Conservation (phyloP, 1,140 invertebrate species). For the Drosophila navojoa region DNA sequence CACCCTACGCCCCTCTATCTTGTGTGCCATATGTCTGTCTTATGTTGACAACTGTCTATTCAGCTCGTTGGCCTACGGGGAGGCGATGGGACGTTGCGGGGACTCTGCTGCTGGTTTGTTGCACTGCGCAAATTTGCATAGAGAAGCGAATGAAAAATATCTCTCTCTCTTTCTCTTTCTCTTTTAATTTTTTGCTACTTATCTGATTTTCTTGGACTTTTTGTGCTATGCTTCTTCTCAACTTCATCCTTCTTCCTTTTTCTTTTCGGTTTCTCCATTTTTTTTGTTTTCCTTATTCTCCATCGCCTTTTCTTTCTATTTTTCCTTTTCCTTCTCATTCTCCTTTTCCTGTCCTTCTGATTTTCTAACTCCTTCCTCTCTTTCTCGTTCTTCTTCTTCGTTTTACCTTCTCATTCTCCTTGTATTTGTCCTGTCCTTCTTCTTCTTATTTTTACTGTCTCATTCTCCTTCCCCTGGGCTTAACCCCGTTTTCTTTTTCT, state of each 20-base stretch:
- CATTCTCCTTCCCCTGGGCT: too few relatives aligned
- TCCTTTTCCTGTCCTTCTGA: too few relatives aligned
- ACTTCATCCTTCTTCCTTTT: neutral
- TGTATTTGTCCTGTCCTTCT: too few relatives aligned
- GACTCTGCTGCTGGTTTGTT: conserved; percentile 21
- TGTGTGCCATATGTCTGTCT: conserved; percentile 43
- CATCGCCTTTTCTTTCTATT: too few relatives aligned
- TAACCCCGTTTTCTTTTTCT: too few relatives aligned
- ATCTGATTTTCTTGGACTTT: neutral
- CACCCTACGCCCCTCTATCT: neutral
- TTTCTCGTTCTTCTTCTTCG: too few relatives aligned
- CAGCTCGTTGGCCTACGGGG: too few relatives aligned
- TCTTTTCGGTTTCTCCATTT: neutral
- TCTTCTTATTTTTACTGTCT: too few relatives aligned
- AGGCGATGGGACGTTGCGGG: conserved; percentile 8
- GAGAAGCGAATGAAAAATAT: conserved; percentile 33
- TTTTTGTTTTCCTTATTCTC: too few relatives aligned
- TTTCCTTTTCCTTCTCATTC: too few relatives aligned
- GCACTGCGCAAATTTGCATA: conserved; percentile 69
- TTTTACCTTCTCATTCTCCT: too few relatives aligned
- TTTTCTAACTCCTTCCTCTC: too few relatives aligned
- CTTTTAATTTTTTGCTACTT: neutral
- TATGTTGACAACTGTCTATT: conserved; percentile 67
- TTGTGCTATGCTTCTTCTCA: neutral
- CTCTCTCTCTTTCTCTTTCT: neutral